Evolutionary conservation across 2,797 vertebrate genomes (phyloP), one percentile per base, ranked within the genome.

Genomic region (Cygnus olor): DNA sequence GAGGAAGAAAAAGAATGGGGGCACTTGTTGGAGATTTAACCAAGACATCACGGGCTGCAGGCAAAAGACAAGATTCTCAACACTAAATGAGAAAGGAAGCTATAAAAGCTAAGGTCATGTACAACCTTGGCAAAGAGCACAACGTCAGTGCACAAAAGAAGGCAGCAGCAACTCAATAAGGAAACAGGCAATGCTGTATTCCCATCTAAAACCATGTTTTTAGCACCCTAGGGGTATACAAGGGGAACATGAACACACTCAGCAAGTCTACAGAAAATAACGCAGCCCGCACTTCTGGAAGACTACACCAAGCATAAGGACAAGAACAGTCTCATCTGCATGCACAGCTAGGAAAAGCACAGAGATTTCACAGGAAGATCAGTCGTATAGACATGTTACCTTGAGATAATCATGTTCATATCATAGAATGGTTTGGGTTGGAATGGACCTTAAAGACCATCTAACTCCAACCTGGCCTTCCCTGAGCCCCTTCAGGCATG

Each of bases 301-400:
- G 6, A 60, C 51, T 44, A 19, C 21, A 40, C 60, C 4, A 10
- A 70, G 4, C 2, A 0, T 9, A 36, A 73, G 11, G 13, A 53
- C 70, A 89, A 69, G 34, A 87, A 45, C 0, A 1, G 53, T 14
- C 20, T 91, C 56, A 73, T 16, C 60, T 38, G 14, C 20, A 70
- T 5, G 1, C 47, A 54, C 1, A 0, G 25, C 0, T 1, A 71
- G 24, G 24, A 56, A 84, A 78, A 68, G 30, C 25, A 22, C 42
- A n/a, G 24, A 82, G 58, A 66, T 36, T 69, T 45, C 34, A 60
- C 2, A 3, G 68, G 54, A 82, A 25, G 22, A 63, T 27, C 25
- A 54, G 34, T 34, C 63, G 47, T 27, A 45, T 22, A 82, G 38
- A 14, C 5, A 19, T 28, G 20, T 28, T 85, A 51, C 51, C 60